Conservation (phyloP, 2,888 invertebrate genomes). For the Luperina testacea region DNA sequence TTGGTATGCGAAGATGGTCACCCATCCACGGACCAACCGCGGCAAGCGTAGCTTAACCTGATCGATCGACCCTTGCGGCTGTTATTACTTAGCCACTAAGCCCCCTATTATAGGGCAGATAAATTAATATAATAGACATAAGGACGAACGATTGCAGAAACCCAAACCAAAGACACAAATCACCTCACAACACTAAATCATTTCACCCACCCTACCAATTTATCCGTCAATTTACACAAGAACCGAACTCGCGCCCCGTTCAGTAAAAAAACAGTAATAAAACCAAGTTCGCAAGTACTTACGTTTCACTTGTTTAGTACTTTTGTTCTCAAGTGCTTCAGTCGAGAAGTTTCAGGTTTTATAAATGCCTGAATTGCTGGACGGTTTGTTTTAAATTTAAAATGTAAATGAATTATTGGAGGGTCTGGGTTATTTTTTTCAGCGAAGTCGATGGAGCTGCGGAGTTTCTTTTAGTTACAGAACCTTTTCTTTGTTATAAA, state of each 20-base stretch:
- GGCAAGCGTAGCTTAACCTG: not conserved
- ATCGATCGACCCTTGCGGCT: not conserved
- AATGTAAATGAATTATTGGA: constrained; percentile 29
- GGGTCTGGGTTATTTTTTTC: not conserved
- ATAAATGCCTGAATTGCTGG: constrained; percentile 26
- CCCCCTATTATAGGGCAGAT: too few relatives aligned
- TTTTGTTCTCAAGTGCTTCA: constrained; percentile 45
- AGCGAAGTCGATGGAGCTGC: not conserved
- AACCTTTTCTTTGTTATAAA: not conserved
- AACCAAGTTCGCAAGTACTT: constrained; percentile 43
- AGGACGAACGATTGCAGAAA: not conserved
- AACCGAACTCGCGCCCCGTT: constrained; percentile 23
- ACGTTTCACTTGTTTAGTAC: constrained; percentile 44
- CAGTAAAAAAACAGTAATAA: constrained; percentile 48
- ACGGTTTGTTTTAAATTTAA: constrained; percentile 18
- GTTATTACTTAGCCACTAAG: not conserved
- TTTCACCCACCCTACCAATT: constrained; percentile 17
- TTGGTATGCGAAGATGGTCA: too few relatives aligned
- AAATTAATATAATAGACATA: not conserved
- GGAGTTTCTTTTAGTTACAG: not conserved
- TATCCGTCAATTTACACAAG: constrained; percentile 34
- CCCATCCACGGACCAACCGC: not conserved
- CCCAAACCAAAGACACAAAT: not conserved
- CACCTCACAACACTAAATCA: constrained; percentile 5
- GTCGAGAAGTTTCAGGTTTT: constrained; percentile 13